Percentiles rank a stretch among this genome's conserved stretches.
These are phyloP conservation scores for Egretta garzetta DNA, from an alignment of 2,113 vertebrate species.

Conservation along the genomic window DNA sequence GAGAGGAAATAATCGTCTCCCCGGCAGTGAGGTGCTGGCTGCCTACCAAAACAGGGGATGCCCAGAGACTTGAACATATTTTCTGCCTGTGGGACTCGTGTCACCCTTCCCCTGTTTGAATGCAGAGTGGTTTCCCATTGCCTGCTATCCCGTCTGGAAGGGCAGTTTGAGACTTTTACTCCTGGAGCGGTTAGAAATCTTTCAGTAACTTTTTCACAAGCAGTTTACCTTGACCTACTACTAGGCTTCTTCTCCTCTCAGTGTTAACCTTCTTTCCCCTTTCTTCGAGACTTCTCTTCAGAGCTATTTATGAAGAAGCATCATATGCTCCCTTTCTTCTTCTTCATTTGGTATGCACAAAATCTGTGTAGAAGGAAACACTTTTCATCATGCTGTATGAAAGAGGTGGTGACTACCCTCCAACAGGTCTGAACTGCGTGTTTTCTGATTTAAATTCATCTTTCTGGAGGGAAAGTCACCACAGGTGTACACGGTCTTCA, in stretches of 20 bases:
- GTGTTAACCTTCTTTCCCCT: not conserved
- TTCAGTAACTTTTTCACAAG: not conserved
- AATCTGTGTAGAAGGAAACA: not conserved
- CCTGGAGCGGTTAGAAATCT: not conserved
- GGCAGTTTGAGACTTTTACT: not conserved
- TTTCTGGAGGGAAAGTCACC: not conserved
- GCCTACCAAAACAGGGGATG: accelerated
- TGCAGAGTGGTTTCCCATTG: not conserved
- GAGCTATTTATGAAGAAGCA: not conserved
- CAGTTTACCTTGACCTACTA: not conserved
- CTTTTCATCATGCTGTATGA: not conserved
- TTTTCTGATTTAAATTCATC: not conserved
- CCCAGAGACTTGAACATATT: accelerated
- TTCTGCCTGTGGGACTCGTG: not conserved
- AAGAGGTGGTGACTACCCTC: not conserved
- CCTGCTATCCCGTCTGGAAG: not conserved
- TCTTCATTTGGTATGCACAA: not conserved
- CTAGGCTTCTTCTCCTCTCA: not conserved
- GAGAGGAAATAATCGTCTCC: not conserved
- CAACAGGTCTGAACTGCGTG: not conserved
- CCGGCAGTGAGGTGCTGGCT: accelerated
- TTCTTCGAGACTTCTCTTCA: not conserved
- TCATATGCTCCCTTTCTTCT: not conserved
- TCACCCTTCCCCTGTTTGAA: not conserved
- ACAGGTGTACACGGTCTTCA: not conserved